Evolutionary conservation across 2,113 vertebrate species (phyloP), one percentile per base, ranked within the genome.

Genomic region (Chlamydotis undulata): DNA sequence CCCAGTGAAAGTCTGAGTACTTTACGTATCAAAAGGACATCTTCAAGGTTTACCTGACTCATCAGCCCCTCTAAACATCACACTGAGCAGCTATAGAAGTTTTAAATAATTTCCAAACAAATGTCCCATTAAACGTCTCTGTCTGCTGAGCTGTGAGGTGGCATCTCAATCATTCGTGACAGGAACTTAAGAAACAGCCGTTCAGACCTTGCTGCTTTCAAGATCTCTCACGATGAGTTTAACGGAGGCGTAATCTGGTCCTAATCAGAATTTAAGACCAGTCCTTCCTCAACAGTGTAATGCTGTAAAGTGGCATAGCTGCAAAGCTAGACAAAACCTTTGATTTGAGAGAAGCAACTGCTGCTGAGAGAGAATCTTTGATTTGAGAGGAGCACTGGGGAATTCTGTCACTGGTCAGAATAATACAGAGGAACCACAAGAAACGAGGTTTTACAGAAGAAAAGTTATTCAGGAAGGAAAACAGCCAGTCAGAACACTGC

Each of bases 401-500:
- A 55, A 9, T 14, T 83, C 90, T 11, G 43, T 24, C 94, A 6
- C 10, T 4, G 0, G 25, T 29, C 84, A 47, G 53, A 37, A 19
- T 13, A 69, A 28, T 56, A 28, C 52, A 75, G 35, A 89, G 69
- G 86, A 86, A 75, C 50, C 21, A 1, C 1, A 9, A 75, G 65
- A 53, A 73, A 69, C 0, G 12, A 0, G 28, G 57, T 31, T 63
- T 83, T 69, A 29, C 65, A 47, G 45, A 43, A 60, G 13, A 43
- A 61, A 49, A 47, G 90, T 80, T 83, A 10, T 41, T 73, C 57
- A 91, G 94, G 96, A 96, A 96, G 95, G 94, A 90, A 96, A 67
- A 93, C 73, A 65, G 57, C 26, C 37, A 24, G 75, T 23, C 83
- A 76, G 89, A 76, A 39, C 71, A 41, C 61, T 53, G 28, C 61